phyloP scores from a whole-genome alignment of 2,797 vertebrate genomes.

The Catharus ustulatus region DNA sequence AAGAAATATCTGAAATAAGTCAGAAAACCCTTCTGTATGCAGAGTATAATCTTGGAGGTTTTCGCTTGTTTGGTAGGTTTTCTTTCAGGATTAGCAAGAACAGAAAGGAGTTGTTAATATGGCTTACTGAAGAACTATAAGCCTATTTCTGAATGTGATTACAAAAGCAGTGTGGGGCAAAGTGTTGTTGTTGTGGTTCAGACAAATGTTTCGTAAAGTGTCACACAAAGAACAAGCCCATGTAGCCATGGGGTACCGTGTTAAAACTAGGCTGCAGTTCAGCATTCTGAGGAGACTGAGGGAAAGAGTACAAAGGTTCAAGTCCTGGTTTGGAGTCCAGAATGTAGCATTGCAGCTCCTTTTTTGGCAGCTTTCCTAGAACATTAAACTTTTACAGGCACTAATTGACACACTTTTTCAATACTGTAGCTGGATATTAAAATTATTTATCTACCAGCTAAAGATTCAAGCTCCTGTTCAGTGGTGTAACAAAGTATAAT shows the following conservation, averaged over 20 bases:
- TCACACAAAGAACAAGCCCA: not conserved
- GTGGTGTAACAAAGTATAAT: not conserved
- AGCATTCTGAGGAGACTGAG: not conserved
- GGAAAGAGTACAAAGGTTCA: not conserved
- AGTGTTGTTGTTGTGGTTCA: not conserved
- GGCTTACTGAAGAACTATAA: not conserved
- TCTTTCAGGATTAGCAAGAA: not conserved
- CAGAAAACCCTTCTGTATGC: not conserved
- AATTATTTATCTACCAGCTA: not conserved
- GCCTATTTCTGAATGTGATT: not conserved
- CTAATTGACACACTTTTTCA: not conserved
- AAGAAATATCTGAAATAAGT: not conserved
- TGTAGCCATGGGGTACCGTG: not conserved
- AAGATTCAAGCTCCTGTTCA: not conserved
- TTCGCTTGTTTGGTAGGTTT: not conserved
- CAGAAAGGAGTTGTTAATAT: not conserved
- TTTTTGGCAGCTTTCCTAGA: not conserved
- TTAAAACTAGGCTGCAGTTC: slow-evolving; percentile 38
- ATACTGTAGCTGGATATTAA: not conserved
- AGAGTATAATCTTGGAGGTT: not conserved
- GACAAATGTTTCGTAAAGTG: not conserved
- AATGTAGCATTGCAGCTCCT: not conserved
- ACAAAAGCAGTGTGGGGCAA: not conserved
- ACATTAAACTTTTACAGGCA: not conserved
- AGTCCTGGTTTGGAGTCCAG: not conserved